These are phyloP conservation scores for Acrobasis suavella DNA, from an alignment of 2,888 invertebrate genomes.

Conservation along the genomic window DNA sequence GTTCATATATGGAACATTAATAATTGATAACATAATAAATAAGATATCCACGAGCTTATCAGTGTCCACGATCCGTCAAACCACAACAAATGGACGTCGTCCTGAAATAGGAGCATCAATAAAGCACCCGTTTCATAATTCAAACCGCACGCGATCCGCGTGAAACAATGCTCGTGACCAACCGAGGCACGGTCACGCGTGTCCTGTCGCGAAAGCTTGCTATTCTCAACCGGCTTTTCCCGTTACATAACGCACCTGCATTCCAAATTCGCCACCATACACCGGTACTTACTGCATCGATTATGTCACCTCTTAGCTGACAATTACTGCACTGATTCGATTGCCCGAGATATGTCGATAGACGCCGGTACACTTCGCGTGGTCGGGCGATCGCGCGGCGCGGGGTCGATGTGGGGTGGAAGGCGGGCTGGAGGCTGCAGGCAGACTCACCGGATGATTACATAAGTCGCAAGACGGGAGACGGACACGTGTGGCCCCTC, in stretches of 20 bases:
- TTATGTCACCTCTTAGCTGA: conserved; percentile 78
- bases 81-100: conserved; percentile 2
- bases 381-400: conserved; percentile 47
- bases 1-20: too few relatives aligned
- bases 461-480: conserved; percentile 74
- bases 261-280: conserved; percentile 59
- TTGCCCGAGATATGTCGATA: conserved; percentile 52
- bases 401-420: conserved; percentile 59
- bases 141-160: conserved; percentile 9
- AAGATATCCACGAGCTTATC: background rate
- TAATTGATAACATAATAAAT: background rate
- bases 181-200: conserved; percentile 19
- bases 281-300: conserved; percentile 78
- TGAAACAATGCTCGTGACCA: conserved; percentile 11
- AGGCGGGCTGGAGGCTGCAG: conserved; percentile 68
- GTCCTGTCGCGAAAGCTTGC: conserved; percentile 19
- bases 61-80: background rate
- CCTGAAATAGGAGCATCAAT: conserved; percentile 8
- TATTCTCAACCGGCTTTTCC: conserved; percentile 39
- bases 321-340: conserved; percentile 58
- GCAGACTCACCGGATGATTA: conserved; percentile 79
- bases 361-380: conserved; percentile 40
- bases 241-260: conserved; percentile 76
- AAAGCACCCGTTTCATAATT: conserved; percentile 9
- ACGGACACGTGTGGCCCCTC: conserved; percentile 73